Base-by-base conservation (phyloP, 2,797 vertebrate species). In the Ctenochaetus hawaiiensis region DNA sequence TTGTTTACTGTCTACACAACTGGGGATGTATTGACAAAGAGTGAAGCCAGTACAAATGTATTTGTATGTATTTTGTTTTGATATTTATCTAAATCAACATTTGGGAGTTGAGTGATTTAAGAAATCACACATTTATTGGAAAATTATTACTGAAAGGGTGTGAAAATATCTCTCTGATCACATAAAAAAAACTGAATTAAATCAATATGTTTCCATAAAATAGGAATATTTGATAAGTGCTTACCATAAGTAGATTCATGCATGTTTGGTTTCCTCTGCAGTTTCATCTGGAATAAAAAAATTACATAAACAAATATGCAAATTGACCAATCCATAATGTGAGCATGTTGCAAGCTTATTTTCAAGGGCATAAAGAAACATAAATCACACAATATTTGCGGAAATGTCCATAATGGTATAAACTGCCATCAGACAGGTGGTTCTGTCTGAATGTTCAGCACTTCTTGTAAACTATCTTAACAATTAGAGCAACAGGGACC, bases 401-500 rank as follows among this genome's bases (percentile, higher is more conserved):
- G 22, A 66, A 37, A 22, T 48, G 34, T 2, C 14, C 7, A 13
- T 23, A 17, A n/a, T 41, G 11, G 2, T 41, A 12, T 12, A 2
- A 57, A 22, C 30, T 64, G 13, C 18, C 18, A 56, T 6, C 13
- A 26, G 12, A 41, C 2, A 41, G 39, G 8, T 6, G 0, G 17
- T 48, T 3, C 30, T 30, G 39, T 41, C 8, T 41, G 30, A 6
- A 34, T 34, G 30, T 34, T 34, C 30, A 34, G 30, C 30, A 34
- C 30, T 34, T 34, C 30, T 7, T 34, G 30, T 34, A 6, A 34
- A 34, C 30, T 34, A 34, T 34, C 30, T 34, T 26, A 6, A 34
- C 30, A 34, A 26, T 60, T 26, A 48, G 53, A 77, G 65, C 72
- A 82, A 82, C 74, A 81, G 77, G 4, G 90, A 84, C 90, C 77